Evolutionary conservation across 2,888 invertebrate species (phyloP).

Genomic region (Octodonta nipae): DNA sequence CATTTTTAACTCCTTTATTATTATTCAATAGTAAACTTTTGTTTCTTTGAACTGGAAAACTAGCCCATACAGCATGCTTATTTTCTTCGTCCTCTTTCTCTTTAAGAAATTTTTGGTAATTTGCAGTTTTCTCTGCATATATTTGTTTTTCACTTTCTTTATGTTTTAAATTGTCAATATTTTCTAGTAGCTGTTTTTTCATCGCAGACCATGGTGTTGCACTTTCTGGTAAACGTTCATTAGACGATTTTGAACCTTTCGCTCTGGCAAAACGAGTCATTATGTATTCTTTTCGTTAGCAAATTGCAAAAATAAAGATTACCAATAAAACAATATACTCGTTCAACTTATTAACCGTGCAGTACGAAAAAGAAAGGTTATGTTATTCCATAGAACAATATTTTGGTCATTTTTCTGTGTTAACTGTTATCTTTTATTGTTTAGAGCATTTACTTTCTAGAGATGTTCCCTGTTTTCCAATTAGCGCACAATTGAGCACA

Average conservation of each 20-base stretch:
- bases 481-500: no score
- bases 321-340: no score
- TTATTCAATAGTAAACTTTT: constrained; percentile 11
- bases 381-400: no score
- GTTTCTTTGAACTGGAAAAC: constrained; percentile 33
- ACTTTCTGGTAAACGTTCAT: constrained; percentile 52
- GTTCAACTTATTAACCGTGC: no score
- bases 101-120: constrained; percentile 23
- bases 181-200: constrained; percentile 47
- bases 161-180: no score
- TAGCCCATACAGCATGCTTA: constrained; percentile 42
- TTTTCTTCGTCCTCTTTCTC: constrained; percentile 38
- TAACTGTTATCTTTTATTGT: no score
- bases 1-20: constrained; percentile 24
- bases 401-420: no score
- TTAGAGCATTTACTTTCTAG: no score
- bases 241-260: constrained; percentile 61
- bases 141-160: constrained; percentile 38
- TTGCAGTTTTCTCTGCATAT: constrained; percentile 27
- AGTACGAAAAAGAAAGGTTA: no score
- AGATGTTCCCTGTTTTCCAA: no score
- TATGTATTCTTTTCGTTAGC: no score
- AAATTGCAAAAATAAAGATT: no score
- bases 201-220: constrained; percentile 62
- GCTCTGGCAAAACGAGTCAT: constrained; percentile 68